Base-by-base conservation (phyloP, 2,888 invertebrate species). In the Tuberolachnus salignus region DNA sequence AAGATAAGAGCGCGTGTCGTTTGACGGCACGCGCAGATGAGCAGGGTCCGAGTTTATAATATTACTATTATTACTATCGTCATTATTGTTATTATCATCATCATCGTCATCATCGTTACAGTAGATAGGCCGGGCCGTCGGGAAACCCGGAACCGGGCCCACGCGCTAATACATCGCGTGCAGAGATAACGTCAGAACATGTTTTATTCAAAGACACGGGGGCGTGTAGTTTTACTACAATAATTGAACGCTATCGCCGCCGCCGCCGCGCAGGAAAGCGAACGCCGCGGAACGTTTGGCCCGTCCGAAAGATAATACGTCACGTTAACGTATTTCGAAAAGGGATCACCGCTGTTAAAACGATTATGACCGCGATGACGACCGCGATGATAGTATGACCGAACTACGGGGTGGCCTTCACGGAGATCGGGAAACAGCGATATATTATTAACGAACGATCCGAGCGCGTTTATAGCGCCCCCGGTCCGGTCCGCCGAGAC, bases 101-200 rank as follows among this genome's bases (percentile, higher is more conserved):
- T 34, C 34, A 34, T 6, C 34, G 34, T n/a, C n/a, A n/a, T n/a
- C n/a, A n/a, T n/a, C n/a, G n/a, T n/a, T n/a, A n/a, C n/a, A n/a
- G n/a, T n/a, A n/a, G n/a, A n/a, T n/a, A n/a, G n/a, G n/a, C n/a
- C n/a, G n/a, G n/a, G n/a, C n/a, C n/a, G n/a, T n/a, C n/a, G n/a
- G n/a, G n/a, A n/a, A n/a, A n/a, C n/a, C n/a, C 34, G 34, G 34
- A 4, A 3, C 6, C 34, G 34, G 3, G 3, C 59, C 9, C 42
- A 55, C 55, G 23, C 26, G 26, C 46, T 70, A 57, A 70, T 55
- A 70, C 46, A 59, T 49, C 23, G 57, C 11, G 26, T 59, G 26
- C 13, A 19, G 26, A 72, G 72, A 72, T 72, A 61, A 72, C 49
- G 72, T 72, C 72, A 46, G 61, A 61, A 55, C 49, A 72, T 59